Evolutionary conservation across 2,888 invertebrate species (phyloP), one percentile per base, ranked within the genome.

Genomic region (Lysandra bellargus): DNA sequence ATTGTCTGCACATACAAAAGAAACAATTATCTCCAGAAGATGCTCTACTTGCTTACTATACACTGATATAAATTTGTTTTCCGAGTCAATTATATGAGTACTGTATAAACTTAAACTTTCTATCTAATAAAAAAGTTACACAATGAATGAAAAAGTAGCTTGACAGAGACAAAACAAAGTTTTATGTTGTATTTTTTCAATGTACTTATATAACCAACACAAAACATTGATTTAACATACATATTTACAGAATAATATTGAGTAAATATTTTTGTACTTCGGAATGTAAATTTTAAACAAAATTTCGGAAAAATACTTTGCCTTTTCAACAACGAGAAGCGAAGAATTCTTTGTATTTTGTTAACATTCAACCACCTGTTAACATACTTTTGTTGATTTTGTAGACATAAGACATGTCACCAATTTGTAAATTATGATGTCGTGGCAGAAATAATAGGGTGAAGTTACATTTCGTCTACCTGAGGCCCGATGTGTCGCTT

Each of bases 1-100:
- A 96, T 93, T 81, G 92, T 93, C 96, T 96, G 89, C 23, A 91
- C 92, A 84, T 83, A 82, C 74, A 76, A 80, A 60, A 79, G 40
- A 30, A 44, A 60, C 53, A 78, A n/a, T 61, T 2, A 57, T 17
- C 49, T 49, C 12, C 12, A 49, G 49, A 61, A 61, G n/a, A 61
- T 61, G n/a, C 23, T 61, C 23, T 61, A 61, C n/a, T 61, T 61
- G 23, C 23, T 6, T 23, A 30, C 9, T 9, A 64, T 14, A 69
- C 5, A 33, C 14, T 30, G 17, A 64, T 44, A 12, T 60, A 4
- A 23, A 12, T 23, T 23, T 23, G 33, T 30, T 73, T 14, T 5
- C 33, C 17, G 37, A 77, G 12, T 61, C 9, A 23, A 23, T 2
- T 49, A 9, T 23, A 23, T 7, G 23, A 23, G 4, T n/a, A 61